Conservation (phyloP, 2,888 invertebrate species). For the Orthonychiurus folsomi region DNA sequence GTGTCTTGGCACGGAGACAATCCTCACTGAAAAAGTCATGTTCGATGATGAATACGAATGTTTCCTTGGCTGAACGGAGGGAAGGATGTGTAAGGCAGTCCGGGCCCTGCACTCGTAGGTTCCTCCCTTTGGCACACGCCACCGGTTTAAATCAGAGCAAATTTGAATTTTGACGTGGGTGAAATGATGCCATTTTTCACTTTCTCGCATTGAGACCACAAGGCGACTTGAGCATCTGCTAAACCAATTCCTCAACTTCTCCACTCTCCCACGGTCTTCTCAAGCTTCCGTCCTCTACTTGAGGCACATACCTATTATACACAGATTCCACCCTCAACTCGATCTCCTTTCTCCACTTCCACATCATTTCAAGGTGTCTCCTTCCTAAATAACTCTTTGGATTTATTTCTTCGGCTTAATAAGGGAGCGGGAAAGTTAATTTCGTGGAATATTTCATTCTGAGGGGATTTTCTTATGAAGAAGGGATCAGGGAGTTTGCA, state of each 20-base stretch:
- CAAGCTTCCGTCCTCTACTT: neutral
- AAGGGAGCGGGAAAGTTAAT: too few species aligned
- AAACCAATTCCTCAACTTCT: neutral
- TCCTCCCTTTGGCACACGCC: neutral
- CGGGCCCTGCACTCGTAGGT: neutral
- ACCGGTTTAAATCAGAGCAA: conserved; percentile 9
- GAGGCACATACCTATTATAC: too few species aligned
- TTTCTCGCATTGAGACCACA: conserved; percentile 8
- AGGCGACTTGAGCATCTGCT: conserved; percentile 2
- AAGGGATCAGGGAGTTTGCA: too few species aligned
- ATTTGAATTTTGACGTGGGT: conserved; percentile 14
- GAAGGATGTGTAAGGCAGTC: neutral
- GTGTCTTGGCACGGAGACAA: neutral
- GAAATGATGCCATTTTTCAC: conserved; percentile 12
- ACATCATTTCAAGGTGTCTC: too few species aligned
- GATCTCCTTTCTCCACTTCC: too few species aligned
- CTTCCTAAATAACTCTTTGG: too few species aligned
- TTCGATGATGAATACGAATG: conserved; percentile 11
- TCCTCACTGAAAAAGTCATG: neutral
- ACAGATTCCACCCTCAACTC: too few species aligned
- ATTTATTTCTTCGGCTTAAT: too few species aligned
- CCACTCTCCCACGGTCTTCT: neutral
- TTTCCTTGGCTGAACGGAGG: neutral
- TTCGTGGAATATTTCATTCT: too few species aligned
- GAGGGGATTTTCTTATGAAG: too few species aligned